Conservation (phyloP, 2,113 vertebrate genomes). For the Diadophis punctatus region DNA sequence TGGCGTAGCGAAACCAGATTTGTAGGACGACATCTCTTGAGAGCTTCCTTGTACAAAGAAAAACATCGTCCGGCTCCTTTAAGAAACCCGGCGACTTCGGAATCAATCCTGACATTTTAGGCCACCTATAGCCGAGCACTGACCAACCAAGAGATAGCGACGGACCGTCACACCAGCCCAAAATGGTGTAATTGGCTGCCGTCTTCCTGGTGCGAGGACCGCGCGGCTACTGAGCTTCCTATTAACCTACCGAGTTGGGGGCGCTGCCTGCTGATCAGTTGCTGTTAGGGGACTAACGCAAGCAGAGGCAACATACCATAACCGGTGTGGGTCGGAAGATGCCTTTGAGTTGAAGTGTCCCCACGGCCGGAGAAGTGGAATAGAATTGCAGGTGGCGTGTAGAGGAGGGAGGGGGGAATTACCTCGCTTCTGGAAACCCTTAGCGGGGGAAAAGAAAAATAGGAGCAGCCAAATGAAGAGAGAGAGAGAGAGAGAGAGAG, state of each 20-base stretch:
- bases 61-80: background rate
- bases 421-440: background rate
- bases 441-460: background rate
- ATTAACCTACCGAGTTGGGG: slow-evolving; percentile 16
- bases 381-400: background rate
- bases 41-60: background rate
- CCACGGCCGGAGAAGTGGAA: background rate
- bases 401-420: background rate
- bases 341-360: background rate
- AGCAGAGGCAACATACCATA: background rate
- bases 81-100: background rate
- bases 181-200: slow-evolving; percentile 44
- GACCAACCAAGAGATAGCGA: slow-evolving; percentile 41
- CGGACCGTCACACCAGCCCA: slow-evolving; percentile 61
- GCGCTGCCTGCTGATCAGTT: slow-evolving; percentile 36
- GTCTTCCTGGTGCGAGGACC: slow-evolving; percentile 62
- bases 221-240: slow-evolving; percentile 8
- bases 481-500: too few relatives aligned
- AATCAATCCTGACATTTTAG: background rate
- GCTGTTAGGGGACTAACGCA: background rate
- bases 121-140: background rate
- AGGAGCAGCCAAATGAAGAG: background rate
- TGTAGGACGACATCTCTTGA: background rate
- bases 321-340: background rate
- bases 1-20: background rate